Evolutionary conservation across 1,140 invertebrate genomes (phyloP).

Genomic region (Brachionus angularis): DNA sequence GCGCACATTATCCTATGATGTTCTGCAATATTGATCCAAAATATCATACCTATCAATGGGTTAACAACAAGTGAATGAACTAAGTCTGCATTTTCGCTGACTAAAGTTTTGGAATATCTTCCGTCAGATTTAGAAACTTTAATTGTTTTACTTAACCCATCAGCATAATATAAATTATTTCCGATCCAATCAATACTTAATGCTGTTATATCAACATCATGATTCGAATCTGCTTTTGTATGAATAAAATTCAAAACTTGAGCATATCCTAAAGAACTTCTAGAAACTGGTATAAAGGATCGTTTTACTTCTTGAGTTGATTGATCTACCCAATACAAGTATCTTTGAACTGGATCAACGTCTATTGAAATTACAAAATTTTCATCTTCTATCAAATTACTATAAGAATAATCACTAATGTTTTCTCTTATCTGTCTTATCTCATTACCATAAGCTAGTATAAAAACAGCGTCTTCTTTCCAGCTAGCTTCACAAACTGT

Average conservation of each 20-base stretch:
- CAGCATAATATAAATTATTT: conserved; percentile 89
- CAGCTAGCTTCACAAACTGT: conserved; percentile 10
- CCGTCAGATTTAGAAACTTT: conserved; percentile 27
- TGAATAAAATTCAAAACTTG: neutral
- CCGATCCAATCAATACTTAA: conserved; percentile 95
- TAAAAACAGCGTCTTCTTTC: conserved; percentile 17
- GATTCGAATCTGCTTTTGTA: neutral
- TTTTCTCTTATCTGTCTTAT: conserved; percentile 2
- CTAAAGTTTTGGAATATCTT: conserved; percentile 27
- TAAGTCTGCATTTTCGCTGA: conserved; percentile 22
- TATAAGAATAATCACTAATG: neutral
- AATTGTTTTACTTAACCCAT: conserved; percentile 63
- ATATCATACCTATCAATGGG: conserved; percentile 9
- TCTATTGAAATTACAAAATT: neutral
- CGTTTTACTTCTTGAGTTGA: neutral
- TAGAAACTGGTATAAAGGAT: neutral
- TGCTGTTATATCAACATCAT: conserved; percentile 65
- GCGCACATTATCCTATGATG: conserved; percentile 70
- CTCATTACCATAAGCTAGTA: conserved; percentile 8
- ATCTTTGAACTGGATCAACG: neutral
- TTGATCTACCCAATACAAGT: conserved; percentile 25
- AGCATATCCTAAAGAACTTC: neutral
- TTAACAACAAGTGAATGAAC: neutral
- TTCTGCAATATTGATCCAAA: conserved; percentile 36
- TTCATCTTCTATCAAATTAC: conserved; percentile 11